Evolutionary conservation across 1,140 invertebrate genomes (phyloP).

Genomic region (Macrocentrus cingulum): DNA sequence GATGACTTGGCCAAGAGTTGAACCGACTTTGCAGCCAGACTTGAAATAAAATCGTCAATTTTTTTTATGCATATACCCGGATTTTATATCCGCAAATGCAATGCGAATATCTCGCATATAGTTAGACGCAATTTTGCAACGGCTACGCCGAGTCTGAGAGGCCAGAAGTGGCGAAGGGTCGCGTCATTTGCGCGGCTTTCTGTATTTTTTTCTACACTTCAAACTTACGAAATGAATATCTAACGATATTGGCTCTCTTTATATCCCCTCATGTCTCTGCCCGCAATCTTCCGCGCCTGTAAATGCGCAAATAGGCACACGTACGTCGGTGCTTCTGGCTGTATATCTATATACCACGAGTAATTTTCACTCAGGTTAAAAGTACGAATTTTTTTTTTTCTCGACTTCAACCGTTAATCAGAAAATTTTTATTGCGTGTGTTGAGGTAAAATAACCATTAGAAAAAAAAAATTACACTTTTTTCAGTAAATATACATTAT

Average conservation of each 20-base stretch:
- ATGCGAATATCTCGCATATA: no score
- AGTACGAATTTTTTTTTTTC: conserved; percentile 13
- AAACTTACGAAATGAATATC: conserved; percentile 58
- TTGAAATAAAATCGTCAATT: background rate
- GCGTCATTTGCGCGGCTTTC: conserved; percentile 41
- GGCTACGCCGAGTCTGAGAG: no score
- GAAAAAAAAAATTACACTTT: no score
- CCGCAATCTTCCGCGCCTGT: background rate
- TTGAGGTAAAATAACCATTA: no score
- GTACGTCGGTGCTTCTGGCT: conserved; percentile 2
- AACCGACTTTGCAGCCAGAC: background rate
- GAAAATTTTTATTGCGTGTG: no score
- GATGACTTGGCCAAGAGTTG: background rate
- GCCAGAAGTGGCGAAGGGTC: no score
- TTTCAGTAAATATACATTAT: no score
- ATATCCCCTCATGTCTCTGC: background rate
- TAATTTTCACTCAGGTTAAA: no score
- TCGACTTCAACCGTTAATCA: conserved; percentile 11
- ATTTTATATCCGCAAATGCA: no score
- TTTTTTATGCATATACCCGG: no score
- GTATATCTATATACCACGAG: no score
- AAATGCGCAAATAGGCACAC: background rate
- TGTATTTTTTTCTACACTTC: conserved; percentile 56
- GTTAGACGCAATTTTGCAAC: no score
- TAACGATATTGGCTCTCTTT: conserved; percentile 52